Conservation (phyloP, 1,140 invertebrate species). For the Uloborus diversus region DNA sequence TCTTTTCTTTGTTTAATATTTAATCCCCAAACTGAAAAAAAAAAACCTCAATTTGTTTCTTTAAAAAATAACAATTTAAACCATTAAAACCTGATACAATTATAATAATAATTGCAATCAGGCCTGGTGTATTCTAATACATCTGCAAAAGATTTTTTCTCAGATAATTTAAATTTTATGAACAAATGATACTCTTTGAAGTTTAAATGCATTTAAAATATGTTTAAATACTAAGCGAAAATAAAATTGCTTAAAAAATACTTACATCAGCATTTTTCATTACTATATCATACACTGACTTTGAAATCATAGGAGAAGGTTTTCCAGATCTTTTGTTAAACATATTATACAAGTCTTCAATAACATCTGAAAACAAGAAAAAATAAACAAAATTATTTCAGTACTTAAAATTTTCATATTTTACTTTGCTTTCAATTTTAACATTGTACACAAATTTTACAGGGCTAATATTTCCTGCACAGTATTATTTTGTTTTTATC, state of each 20-base stretch:
- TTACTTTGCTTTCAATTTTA: too few species aligned
- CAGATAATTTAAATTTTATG: neutral
- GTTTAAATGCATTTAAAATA: neutral
- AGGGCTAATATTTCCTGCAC: too few species aligned
- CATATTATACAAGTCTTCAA: slow-evolving; percentile 83
- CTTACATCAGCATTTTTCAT: slow-evolving; percentile 82
- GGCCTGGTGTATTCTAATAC: neutral
- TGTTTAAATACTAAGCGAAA: neutral
- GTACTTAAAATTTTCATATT: too few species aligned
- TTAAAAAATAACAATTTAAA: neutral
- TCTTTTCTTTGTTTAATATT: too few species aligned
- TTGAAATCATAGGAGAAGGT: slow-evolving; percentile 83
- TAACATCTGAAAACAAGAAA: slow-evolving; percentile 79
- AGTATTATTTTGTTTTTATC: too few species aligned
- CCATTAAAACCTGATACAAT: neutral
- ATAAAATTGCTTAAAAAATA: neutral
- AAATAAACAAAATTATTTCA: neutral
- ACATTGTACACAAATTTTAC: too few species aligned
- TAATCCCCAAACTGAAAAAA: too few species aligned
- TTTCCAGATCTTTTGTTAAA: slow-evolving; percentile 77
- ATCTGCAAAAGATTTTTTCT: neutral
- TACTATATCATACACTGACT: slow-evolving; percentile 84
- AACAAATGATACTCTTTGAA: neutral
- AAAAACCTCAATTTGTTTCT: too few species aligned
- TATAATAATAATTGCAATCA: neutral